Evolutionary conservation across 1,140 invertebrate genomes (phyloP).

Genomic region (Calosoma granatense): DNA sequence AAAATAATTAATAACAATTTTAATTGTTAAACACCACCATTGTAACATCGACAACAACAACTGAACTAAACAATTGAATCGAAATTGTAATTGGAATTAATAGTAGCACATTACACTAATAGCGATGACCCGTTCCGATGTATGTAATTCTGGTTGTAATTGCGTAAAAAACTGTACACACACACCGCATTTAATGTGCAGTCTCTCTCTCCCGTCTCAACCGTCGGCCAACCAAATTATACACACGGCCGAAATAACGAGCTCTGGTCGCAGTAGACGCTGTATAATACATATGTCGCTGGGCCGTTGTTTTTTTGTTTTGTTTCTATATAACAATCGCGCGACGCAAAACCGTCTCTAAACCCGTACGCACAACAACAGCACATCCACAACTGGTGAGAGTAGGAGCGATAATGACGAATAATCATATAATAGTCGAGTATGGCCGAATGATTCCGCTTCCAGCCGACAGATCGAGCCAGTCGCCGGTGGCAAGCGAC

Average conservation of each 20-base stretch:
- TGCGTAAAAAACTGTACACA: constrained; percentile 33
- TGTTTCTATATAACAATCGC: no score
- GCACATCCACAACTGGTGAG: constrained; percentile 36
- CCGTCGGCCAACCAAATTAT: no score
- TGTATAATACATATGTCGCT: constrained; percentile 31
- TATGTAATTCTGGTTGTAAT: constrained; percentile 35
- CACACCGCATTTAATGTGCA: constrained; percentile 31
- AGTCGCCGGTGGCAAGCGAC: constrained; percentile 24
- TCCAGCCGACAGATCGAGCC: constrained; percentile 29
- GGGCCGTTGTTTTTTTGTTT: no score
- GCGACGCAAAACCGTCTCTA: constrained; percentile 31
- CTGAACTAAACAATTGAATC: neutral
- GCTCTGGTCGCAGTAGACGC: no score
- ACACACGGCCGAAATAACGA: constrained; percentile 34
- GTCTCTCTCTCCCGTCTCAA: no score
- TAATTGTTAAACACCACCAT: no score
- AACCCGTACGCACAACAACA: no score
- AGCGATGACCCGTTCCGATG: constrained; percentile 19
- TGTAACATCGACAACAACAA: neutral
- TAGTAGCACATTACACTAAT: constrained; percentile 7
- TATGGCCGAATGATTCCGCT: constrained; percentile 25
- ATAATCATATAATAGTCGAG: constrained; percentile 37
- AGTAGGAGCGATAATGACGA: constrained; percentile 37
- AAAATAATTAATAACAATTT: no score
- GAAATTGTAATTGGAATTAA: neutral